phyloP scores from a whole-genome alignment of 2,888 invertebrate genomes.

The Rhyacophila evoluta region DNA sequence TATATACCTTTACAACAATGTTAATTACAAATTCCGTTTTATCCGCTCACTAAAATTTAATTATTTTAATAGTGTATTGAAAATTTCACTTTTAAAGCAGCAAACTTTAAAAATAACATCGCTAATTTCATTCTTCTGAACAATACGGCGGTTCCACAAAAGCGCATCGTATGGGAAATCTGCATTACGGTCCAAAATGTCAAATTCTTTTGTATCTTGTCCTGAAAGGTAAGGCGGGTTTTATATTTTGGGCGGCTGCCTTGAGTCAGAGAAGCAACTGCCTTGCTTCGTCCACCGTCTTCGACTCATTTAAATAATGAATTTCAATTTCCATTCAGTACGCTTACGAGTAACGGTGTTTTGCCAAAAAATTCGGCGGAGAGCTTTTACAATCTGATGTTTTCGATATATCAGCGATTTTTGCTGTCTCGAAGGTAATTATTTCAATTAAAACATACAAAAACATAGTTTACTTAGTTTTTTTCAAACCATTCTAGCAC shows the following conservation, averaged over 20 bases:
- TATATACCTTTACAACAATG: too few relatives aligned
- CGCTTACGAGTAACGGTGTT: slow-evolving; percentile 25
- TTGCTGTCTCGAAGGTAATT: not conserved
- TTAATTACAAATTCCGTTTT: too few relatives aligned
- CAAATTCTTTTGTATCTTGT: slow-evolving; percentile 40
- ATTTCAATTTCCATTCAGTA: slow-evolving; percentile 47
- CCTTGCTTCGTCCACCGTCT: not conserved
- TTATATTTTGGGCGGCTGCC: slow-evolving; percentile 10
- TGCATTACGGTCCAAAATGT: slow-evolving; percentile 1
- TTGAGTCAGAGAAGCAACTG: not conserved
- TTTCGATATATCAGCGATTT: not conserved
- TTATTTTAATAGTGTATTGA: too few relatives aligned
- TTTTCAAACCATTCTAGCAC: too few relatives aligned
- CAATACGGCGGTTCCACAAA: not conserved
- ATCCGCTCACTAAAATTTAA: too few relatives aligned
- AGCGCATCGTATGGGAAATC: not conserved
- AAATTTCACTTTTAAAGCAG: too few relatives aligned
- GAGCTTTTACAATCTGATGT: not conserved
- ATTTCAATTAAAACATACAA: too few relatives aligned
- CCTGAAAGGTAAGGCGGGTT: not conserved
- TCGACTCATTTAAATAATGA: slow-evolving; percentile 52
- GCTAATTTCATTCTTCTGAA: not conserved
- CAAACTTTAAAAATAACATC: too few relatives aligned
- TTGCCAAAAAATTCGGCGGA: not conserved
- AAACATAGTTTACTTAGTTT: too few relatives aligned